These are phyloP conservation scores for Palythoa grandis DNA, from an alignment of 92 coral and sea anemone genomes.

Conservation along the genomic window DNA sequence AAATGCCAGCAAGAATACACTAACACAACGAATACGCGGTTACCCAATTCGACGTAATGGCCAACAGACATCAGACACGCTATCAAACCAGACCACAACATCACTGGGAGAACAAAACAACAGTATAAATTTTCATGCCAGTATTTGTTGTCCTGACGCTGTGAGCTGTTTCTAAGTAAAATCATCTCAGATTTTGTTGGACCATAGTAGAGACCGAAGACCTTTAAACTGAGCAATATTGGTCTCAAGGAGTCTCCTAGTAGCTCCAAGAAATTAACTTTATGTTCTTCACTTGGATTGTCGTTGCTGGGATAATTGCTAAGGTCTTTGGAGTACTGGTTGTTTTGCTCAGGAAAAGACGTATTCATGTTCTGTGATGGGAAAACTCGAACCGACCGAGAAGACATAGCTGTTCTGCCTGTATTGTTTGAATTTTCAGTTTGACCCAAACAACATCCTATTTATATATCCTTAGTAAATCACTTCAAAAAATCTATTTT, in stretches of 20 bases:
- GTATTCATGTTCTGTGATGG: background rate
- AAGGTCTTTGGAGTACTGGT: background rate
- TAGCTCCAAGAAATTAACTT: constrained; percentile 10
- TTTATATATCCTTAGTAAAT: too few relatives aligned
- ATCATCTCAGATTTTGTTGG: constrained; percentile 4
- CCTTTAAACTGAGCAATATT: constrained; percentile 14
- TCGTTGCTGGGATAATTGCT: background rate
- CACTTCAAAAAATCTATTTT: too few relatives aligned
- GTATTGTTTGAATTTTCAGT: background rate
- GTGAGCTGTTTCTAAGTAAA: background rate
- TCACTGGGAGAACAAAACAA: background rate
- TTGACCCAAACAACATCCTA: too few relatives aligned
- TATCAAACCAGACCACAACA: background rate
- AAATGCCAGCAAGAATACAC: background rate
- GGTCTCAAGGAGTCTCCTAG: constrained; percentile 28
- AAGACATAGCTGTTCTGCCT: background rate
- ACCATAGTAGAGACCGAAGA: constrained; percentile 27
- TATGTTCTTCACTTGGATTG: background rate
- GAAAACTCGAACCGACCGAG: background rate
- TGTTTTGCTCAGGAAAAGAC: background rate
- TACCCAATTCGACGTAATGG: background rate
- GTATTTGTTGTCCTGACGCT: background rate
- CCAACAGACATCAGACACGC: background rate
- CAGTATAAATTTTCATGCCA: constrained; percentile 19
- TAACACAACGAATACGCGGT: background rate